A percentile compares a stretch with the other conserved stretches of the same genome.
These are phyloP conservation scores for Galemys pyrenaicus DNA, from an alignment of 2,113 vertebrate species.

Conservation along the genomic window DNA sequence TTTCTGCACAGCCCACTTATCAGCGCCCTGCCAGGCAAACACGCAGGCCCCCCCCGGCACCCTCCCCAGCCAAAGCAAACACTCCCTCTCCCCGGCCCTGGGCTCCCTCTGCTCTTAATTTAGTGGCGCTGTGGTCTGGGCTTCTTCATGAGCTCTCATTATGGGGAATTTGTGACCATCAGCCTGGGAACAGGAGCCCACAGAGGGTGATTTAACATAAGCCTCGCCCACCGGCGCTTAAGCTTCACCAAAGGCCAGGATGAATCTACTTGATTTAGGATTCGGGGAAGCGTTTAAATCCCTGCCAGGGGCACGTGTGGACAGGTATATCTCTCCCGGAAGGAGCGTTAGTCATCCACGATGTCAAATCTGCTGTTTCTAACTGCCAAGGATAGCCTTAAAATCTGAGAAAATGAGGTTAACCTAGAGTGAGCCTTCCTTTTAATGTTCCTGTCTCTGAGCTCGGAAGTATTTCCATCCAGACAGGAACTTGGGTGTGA, in stretches of 20 bases:
- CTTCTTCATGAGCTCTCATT: constrained; percentile 73
- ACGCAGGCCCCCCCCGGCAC: constrained; percentile 65
- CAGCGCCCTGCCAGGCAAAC: constrained; percentile 77
- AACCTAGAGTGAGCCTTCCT: not conserved
- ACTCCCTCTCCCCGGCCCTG: constrained; percentile 53
- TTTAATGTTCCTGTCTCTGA: not conserved
- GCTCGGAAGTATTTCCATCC: not conserved
- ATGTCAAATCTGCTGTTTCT: constrained; percentile 16
- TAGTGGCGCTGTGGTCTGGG: constrained; percentile 55
- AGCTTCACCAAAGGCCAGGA: not conserved
- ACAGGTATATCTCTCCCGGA: constrained; percentile 8
- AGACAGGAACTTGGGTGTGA: not conserved
- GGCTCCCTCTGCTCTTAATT: constrained; percentile 71
- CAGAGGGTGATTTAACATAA: constrained; percentile 48
- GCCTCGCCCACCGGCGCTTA: not conserved
- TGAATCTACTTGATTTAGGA: constrained; percentile 64
- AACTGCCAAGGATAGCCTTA: not conserved
- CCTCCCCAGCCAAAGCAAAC: constrained; percentile 81
- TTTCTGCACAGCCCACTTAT: constrained; percentile 75
- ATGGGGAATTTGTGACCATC: constrained; percentile 72
- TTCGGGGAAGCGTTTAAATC: not conserved
- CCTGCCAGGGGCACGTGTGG: constrained; percentile 11
- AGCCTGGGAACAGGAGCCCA: not conserved
- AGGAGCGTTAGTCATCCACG: not conserved
- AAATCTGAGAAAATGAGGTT: not conserved